Evolutionary conservation across 2,888 invertebrate genomes (phyloP).

Genomic region (Taenaris catops): DNA sequence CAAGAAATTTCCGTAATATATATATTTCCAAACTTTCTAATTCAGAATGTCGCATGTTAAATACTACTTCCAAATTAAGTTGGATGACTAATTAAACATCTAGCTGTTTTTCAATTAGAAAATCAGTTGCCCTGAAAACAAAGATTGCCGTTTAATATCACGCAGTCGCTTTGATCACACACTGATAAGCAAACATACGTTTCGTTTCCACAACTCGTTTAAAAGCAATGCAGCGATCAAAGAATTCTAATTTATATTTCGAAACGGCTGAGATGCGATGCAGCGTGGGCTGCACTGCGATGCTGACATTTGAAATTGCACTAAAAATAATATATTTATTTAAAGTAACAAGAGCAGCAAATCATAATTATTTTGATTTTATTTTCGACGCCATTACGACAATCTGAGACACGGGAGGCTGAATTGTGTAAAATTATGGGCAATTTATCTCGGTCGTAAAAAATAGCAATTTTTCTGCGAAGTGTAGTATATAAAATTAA

Average conservation of each 20-base stretch:
- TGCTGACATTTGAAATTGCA: constrained; percentile 29
- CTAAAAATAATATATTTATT: constrained; percentile 19
- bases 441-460: constrained; percentile 5
- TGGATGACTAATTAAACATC: no score
- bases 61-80: no score
- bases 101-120: no score
- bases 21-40: no score
- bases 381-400: constrained; percentile 7
- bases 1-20: no score
- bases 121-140: no score
- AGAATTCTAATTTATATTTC: constrained; percentile 58
- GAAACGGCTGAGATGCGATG: constrained; percentile 25
- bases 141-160: no score
- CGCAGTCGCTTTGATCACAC: no score
- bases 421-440: constrained; percentile 5
- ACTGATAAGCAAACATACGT: no score
- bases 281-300: constrained; percentile 39
- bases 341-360: constrained; percentile 13
- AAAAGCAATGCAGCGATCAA: constrained; percentile 41
- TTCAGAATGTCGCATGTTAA: no score
- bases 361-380: constrained; percentile 13
- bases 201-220: background rate
- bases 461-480: background rate
- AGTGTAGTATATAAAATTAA: background rate
- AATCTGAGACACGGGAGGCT: constrained; percentile 1